These are phyloP conservation scores for Cheilosia variabilis DNA, from an alignment of 2,888 invertebrate species.

Conservation along the genomic window DNA sequence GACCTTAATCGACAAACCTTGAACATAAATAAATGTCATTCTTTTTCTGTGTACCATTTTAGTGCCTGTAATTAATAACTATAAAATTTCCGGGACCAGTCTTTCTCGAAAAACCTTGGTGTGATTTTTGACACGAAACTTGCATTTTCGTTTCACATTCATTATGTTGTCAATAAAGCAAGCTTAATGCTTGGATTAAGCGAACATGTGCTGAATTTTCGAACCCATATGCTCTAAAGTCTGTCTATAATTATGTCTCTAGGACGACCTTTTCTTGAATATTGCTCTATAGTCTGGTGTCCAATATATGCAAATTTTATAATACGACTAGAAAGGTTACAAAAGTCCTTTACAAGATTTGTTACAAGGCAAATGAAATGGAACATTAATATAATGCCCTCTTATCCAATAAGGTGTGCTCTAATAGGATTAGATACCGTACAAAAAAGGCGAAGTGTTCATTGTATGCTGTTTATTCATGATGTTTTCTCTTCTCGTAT, in stretches of 20 bases:
- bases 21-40: not conserved
- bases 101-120: conserved; percentile 15
- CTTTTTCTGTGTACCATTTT: not conserved
- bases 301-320: not conserved
- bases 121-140: conserved; percentile 29
- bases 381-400: not conserved
- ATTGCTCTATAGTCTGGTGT: no score
- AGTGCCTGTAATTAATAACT: not conserved
- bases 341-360: no score
- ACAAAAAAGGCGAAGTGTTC: not conserved
- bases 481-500: conserved; percentile 13
- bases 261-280: conserved; percentile 19
- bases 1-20: not conserved
- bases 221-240: conserved; percentile 11
- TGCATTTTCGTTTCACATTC: conserved; percentile 16
- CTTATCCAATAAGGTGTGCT: not conserved
- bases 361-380: not conserved
- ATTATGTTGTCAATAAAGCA: conserved; percentile 6
- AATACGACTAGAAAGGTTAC: not conserved
- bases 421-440: not conserved
- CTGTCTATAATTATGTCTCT: conserved; percentile 22
- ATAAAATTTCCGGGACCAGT: not conserved
- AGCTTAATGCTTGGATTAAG: conserved; percentile 19
- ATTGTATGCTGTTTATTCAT: conserved; percentile 16
- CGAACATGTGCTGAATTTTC: conserved; percentile 15